Percentiles rank a stretch among this genome's conserved stretches.
phyloP scores from a whole-genome alignment of 2,888 invertebrate species.

The Ochropacha duplaris region DNA sequence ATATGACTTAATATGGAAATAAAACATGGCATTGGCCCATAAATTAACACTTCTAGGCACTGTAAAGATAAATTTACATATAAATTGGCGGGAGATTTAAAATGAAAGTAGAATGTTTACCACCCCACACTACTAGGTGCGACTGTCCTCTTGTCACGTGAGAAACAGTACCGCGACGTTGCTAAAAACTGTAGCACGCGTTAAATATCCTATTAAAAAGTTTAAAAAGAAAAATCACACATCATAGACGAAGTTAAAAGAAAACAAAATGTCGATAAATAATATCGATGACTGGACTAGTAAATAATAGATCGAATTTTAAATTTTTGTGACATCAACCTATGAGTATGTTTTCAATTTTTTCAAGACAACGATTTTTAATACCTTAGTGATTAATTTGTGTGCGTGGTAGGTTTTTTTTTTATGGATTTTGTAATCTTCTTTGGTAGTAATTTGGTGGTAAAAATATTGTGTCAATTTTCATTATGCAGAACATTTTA shows the following conservation, averaged over 20 bases:
- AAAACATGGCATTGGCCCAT: constrained; percentile 25
- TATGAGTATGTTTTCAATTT: neutral
- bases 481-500: no score
- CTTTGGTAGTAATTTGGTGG: no score
- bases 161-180: constrained; percentile 57
- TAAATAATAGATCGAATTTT: neutral
- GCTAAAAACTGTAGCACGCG: constrained; percentile 64
- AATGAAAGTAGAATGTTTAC: constrained; percentile 59
- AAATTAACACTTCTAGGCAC: constrained; percentile 18
- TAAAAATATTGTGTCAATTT: no score
- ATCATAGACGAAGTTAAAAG: constrained; percentile 10
- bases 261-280: neutral
- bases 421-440: no score
- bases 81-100: constrained; percentile 11
- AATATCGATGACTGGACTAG: neutral
- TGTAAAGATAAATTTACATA: constrained; percentile 24
- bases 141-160: constrained; percentile 40
- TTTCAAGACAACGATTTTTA: neutral
- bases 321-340: neutral
- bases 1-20: neutral
- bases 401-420: neutral
- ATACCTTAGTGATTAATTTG: neutral
- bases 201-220: constrained; percentile 18
- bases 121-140: constrained; percentile 46
- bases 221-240: constrained; percentile 14